Evolutionary conservation across 2,888 invertebrate species (phyloP), one percentile per base, ranked within the genome.

Genomic region (Ochlodes sylvanus): DNA sequence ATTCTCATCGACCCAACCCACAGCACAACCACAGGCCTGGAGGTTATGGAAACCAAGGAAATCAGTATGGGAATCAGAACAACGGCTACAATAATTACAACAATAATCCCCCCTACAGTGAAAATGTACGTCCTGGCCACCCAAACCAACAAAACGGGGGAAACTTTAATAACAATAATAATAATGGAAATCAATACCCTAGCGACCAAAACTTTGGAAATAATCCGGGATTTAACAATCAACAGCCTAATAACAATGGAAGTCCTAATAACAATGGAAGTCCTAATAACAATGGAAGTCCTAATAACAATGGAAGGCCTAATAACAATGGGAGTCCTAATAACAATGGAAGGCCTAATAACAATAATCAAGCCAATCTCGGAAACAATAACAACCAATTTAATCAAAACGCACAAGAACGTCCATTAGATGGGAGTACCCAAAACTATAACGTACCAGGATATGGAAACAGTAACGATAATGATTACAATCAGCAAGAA

Each of bases 231-330:
- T 57, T 19, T 41, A 17, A 57, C 19, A 7, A 56, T 4, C 15
- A 34, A n/a, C n/a, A n/a, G n/a, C 12, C 14, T n/a, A 44, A 64
- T 1, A 61, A 61, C 50, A 65, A 58, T 58, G 58, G 7, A 54
- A 52, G 10, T 3, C 60, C 66, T 5, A 21, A 32, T 41, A 9
- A 19, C 14, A 38, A 56, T 58, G 58, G 7, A 54, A 52, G 10
- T 3, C 60, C 66, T 5, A 21, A 32, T 7, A n/a, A 65, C 12
- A 17, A 50, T 38, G 15, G 6, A 7, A 19, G 21, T 41, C 15
- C 17, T 0, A 41, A 21, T 41, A 21, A 54, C n/a, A 54, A 27
- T 21, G 7, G 6, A 7, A 19, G 21, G 27, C 15, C 17, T 0
- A 41, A 21, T 41, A 21, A 54, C n/a, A 54, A 27, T 21, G 7